These are phyloP conservation scores for Idaea aversata DNA, from an alignment of 2,888 invertebrate species.

Conservation along the genomic window DNA sequence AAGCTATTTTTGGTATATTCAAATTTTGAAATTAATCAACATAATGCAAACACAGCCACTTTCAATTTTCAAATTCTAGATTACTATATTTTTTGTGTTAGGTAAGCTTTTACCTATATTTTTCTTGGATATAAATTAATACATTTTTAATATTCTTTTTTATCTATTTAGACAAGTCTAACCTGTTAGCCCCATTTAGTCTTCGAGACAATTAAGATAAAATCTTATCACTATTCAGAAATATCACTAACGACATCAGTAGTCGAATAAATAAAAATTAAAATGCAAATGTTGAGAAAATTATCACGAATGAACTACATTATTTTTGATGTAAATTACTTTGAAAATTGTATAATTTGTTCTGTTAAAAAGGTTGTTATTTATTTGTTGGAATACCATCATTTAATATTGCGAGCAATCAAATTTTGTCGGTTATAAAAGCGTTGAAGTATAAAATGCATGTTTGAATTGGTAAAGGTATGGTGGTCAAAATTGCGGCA, in stretches of 20 bases:
- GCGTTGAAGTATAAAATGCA: no score
- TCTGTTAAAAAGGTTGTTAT: constrained; percentile 50
- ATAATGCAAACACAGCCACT: no score
- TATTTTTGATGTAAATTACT: constrained; percentile 10
- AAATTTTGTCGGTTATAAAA: no score
- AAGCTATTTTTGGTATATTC: no score
- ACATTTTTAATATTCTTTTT: neutral
- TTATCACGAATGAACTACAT: neutral
- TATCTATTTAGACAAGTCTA: neutral
- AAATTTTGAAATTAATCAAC: no score
- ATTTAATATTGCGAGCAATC: no score
- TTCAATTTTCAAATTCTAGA: no score
- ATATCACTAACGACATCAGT: constrained; percentile 11
- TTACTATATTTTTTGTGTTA: no score
- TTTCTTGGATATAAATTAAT: neutral
- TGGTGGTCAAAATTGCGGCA: no score
- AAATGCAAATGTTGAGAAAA: constrained; percentile 16
- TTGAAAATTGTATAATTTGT: constrained; percentile 33
- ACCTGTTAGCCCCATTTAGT: constrained; percentile 1
- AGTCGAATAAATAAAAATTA: constrained; percentile 14
- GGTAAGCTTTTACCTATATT: neutral
- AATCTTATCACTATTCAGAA: neutral
- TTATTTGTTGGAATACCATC: constrained; percentile 43
- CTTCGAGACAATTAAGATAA: neutral
- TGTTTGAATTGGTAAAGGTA: no score